Evolutionary conservation across 2,797 vertebrate genomes (phyloP).

Genomic region (Sebastolobus alascanus): DNA sequence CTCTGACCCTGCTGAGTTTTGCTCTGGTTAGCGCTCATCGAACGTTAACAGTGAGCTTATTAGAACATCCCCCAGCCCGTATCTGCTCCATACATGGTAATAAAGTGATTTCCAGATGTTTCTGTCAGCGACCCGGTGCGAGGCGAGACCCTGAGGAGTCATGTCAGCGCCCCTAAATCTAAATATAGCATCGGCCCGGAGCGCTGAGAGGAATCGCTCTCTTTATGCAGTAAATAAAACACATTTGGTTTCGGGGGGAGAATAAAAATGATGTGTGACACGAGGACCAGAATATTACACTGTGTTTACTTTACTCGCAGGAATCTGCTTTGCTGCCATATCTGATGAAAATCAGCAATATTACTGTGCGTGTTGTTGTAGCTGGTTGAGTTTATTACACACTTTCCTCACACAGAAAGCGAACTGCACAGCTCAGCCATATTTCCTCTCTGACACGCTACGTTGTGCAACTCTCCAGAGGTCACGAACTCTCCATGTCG

Average conservation of each 20-base stretch:
- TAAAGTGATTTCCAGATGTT: slow-evolving; percentile 54
- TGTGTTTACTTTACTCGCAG: slow-evolving; percentile 54
- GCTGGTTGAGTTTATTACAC: slow-evolving; percentile 40
- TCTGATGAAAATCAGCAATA: slow-evolving; percentile 54
- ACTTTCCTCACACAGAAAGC: slow-evolving; percentile 13
- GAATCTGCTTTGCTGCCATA: slow-evolving; percentile 51
- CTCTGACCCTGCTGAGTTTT: slow-evolving; percentile 29
- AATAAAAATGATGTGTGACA: slow-evolving; percentile 61
- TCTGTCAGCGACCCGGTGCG: slow-evolving; percentile 19
- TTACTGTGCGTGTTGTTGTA: slow-evolving; percentile 38
- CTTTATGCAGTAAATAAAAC: slow-evolving; percentile 43
- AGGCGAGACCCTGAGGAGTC: slow-evolving; percentile 35
- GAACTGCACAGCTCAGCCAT: slow-evolving; percentile 23
- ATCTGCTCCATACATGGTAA: slow-evolving; percentile 8
- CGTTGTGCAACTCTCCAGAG: slow-evolving; percentile 26
- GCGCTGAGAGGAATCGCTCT: slow-evolving; percentile 27
- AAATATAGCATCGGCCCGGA: slow-evolving; percentile 60
- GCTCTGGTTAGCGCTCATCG: slow-evolving; percentile 13
- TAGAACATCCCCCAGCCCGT: not conserved
- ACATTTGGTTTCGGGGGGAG: slow-evolving; percentile 33
- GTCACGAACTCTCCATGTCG: slow-evolving; percentile 14
- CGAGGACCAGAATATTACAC: slow-evolving; percentile 46
- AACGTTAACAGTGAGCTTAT: not conserved
- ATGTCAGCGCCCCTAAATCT: slow-evolving; percentile 42
- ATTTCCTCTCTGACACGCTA: slow-evolving; percentile 6